Conservation (phyloP, 2,888 invertebrate genomes). For the Drosophila siamana region DNA sequence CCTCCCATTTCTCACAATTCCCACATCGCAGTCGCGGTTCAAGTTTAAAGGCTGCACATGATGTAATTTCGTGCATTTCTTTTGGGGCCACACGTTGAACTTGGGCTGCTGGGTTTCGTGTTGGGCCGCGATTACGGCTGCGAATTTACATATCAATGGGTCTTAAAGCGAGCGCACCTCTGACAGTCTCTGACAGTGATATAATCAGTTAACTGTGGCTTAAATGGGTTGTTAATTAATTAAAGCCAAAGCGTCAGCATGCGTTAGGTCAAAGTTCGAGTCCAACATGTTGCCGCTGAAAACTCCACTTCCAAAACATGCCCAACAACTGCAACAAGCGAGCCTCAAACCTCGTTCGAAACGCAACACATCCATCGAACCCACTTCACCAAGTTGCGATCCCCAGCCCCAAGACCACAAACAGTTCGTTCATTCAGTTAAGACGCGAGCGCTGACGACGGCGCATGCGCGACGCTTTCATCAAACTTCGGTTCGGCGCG, state of each 20-base stretch:
- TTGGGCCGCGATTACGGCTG: slow-evolving; percentile 42
- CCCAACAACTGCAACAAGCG: background rate
- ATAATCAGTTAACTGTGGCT: slow-evolving; percentile 62
- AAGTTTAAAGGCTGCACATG: slow-evolving; percentile 66
- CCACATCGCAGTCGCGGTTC: no score
- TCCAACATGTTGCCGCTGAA: slow-evolving; percentile 11
- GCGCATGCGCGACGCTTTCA: slow-evolving; percentile 64
- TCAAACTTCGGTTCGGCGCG: slow-evolving; percentile 1
- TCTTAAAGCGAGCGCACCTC: slow-evolving; percentile 24
- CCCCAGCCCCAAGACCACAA: background rate
- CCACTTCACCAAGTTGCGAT: background rate
- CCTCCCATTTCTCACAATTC: background rate
- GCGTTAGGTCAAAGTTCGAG: slow-evolving; percentile 38
- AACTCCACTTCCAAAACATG: background rate
- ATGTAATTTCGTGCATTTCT: slow-evolving; percentile 70
- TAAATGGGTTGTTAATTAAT: slow-evolving; percentile 73
- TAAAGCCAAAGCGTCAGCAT: slow-evolving; percentile 12
- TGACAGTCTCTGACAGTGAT: slow-evolving; percentile 51
- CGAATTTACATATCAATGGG: slow-evolving; percentile 70
- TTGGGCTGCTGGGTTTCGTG: slow-evolving; percentile 48
- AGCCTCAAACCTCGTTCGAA: background rate
- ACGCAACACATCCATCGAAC: slow-evolving; percentile 20
- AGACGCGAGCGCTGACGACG: slow-evolving; percentile 50
- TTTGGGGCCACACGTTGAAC: slow-evolving; percentile 59
- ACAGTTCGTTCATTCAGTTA: slow-evolving; percentile 46